Evolutionary conservation across 2,888 invertebrate genomes (phyloP).

Genomic region (Macroteleia sp.): DNA sequence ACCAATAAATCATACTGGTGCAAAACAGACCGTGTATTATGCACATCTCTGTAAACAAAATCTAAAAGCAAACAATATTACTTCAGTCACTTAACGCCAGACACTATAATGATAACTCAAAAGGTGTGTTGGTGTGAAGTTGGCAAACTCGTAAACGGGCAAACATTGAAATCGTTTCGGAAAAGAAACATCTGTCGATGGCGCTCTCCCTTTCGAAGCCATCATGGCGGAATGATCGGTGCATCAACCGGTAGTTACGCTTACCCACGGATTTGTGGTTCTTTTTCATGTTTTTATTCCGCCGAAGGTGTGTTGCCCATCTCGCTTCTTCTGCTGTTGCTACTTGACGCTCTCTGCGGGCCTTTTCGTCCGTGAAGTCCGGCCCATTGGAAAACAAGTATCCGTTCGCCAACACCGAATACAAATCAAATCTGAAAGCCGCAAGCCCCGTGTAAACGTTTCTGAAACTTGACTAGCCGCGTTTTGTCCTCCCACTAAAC

Average conservation of each 20-base stretch:
- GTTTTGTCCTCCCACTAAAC: constrained; percentile 54
- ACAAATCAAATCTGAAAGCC: constrained; percentile 52
- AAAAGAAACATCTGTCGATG: constrained; percentile 78
- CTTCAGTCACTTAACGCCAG: too few relatives aligned
- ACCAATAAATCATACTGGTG: too few relatives aligned
- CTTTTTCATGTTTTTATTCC: constrained; percentile 72
- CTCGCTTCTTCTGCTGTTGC: constrained; percentile 27
- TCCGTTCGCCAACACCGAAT: constrained; percentile 38
- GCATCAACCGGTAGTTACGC: constrained; percentile 81
- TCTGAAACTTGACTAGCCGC: constrained; percentile 50
- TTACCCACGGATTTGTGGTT: constrained; percentile 83
- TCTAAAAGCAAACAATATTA: too few relatives aligned
- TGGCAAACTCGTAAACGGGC: constrained; percentile 50
- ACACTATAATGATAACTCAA: too few relatives aligned
- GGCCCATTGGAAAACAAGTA: constrained; percentile 50
- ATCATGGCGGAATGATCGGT: constrained; percentile 84
- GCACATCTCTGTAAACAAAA: too few relatives aligned
- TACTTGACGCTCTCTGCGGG: constrained; percentile 42
- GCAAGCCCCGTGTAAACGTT: constrained; percentile 51
- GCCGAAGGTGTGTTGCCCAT: constrained; percentile 26
- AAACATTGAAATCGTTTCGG: constrained; percentile 72
- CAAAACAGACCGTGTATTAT: too few relatives aligned
- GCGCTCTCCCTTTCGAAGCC: constrained; percentile 78
- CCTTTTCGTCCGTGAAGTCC: constrained; percentile 64
- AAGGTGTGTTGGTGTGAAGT: constrained; percentile 27